phyloP scores from a whole-genome alignment of 53 echinoderm and acorn worm species.

The Crossaster papposus region DNA sequence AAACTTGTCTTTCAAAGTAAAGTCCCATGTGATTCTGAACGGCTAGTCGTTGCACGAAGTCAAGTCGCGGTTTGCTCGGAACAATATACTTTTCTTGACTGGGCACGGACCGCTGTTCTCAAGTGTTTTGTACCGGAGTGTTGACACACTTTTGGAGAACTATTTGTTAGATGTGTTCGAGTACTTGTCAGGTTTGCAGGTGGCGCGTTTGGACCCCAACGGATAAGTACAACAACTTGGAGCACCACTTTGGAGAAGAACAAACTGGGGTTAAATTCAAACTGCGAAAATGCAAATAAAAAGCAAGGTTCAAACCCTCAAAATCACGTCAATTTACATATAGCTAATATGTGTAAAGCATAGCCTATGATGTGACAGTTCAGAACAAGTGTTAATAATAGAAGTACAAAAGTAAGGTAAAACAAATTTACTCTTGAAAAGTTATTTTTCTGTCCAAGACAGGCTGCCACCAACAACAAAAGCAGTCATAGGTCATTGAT shows the following conservation, averaged over 20 bases:
- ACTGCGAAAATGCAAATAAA: neutral
- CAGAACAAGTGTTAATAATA: neutral
- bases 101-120: neutral
- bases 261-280: neutral
- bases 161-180: neutral
- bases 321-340: neutral
- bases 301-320: neutral
- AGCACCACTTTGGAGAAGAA: neutral
- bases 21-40: neutral
- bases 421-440: too few species aligned
- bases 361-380: too few species aligned
- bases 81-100: neutral
- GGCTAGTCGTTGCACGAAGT: neutral
- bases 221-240: neutral
- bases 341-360: neutral
- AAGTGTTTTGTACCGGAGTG: neutral
- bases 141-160: neutral
- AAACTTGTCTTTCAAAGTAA: neutral
- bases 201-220: neutral
- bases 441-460: too few species aligned
- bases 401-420: too few species aligned
- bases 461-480: too few species aligned
- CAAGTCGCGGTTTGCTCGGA: neutral
- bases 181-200: neutral
- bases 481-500: too few species aligned